Percentiles rank a stretch among this genome's conserved stretches.
Evolutionary conservation across 2,113 vertebrate genomes (phyloP).

Genomic region (Beaufortia kweichowensis): DNA sequence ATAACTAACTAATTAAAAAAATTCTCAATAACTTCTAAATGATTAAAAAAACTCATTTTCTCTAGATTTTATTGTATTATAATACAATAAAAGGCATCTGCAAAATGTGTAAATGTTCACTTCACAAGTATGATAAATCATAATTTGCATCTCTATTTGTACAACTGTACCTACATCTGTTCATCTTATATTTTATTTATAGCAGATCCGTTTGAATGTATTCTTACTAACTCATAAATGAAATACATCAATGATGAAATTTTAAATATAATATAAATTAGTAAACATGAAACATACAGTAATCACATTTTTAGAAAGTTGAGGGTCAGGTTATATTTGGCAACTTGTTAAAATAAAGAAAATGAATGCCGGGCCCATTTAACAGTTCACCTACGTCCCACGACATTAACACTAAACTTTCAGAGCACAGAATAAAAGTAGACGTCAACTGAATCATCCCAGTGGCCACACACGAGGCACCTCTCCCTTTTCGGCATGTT

Average conservation of each 20-base stretch:
- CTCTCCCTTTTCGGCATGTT: conserved; percentile 37
- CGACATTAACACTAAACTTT: conserved; percentile 35
- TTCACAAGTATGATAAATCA: background rate
- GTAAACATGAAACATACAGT: conserved; percentile 8
- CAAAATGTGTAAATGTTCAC: no score
- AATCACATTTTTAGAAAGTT: background rate
- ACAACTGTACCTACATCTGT: background rate
- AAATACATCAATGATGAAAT: background rate
- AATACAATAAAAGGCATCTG: no score
- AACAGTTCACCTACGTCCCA: conserved; percentile 32
- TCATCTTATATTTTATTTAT: background rate
- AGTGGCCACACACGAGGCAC: conserved; percentile 51
- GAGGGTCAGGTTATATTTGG: conserved; percentile 36
- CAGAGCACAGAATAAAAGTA: conserved; percentile 42
- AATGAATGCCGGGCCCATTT: conserved; percentile 23
- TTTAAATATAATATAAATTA: conserved; percentile 27
- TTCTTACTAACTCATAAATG: background rate
- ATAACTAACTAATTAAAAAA: background rate
- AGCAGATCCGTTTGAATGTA: no score
- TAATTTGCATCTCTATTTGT: background rate
- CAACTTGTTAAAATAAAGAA: conserved; percentile 39
- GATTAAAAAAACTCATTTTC: no score
- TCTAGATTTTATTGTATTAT: no score
- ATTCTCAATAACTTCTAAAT: no score
- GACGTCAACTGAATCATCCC: conserved; percentile 50